Evolutionary conservation across 1,140 invertebrate species (phyloP), one percentile per base, ranked within the genome.

Genomic region (Lucilia sericata): DNA sequence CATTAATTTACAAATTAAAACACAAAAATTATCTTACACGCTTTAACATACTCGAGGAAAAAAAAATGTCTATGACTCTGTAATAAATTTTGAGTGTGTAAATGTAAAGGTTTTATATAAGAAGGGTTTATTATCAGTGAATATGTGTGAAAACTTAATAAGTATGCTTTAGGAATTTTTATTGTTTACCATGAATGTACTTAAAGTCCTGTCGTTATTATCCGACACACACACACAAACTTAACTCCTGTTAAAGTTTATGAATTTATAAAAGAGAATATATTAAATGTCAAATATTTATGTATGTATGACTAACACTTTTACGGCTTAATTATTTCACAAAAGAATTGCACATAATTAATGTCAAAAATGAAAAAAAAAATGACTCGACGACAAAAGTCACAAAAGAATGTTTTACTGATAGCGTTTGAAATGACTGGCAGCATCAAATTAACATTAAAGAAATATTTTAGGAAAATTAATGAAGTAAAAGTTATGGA

Each of bases 271-370:
- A 17, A 12, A 7, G 51, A 17, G 51, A 55, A 1, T 10, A 55
- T 17, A 13, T 17, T 55, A 55, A 55, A 17, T 17, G 51, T 4
- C 51, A 55, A 55, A 55, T 55, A 55, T 55, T 55, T 55, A 2
- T 14, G 13, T 51, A 12, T 51, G 49, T 55, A 55, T 55, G 51
- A 13, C 13, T 55, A 55, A 12, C 51, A 70, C 19, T 25, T 70
- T 25, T 70, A 70, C 65, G 19, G 10, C 65, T 70, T 70, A 70
- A 70, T 70, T 70, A 70, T 19, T 9, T 9, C 65, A 70, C 9
- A 70, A 70, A 70, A 70, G n/a, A 70, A n/a, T 10, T 21, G 65
- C 65, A 70, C 65, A 70, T 70, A 70, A 70, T 70, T 70, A 60
- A 70, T 70, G 65, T 10, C 19, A 70, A 25, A 21, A 10, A 55